A percentile compares a stretch with the other conserved stretches of the same genome.
These are phyloP conservation scores for Noturus placidus DNA, from an alignment of 2,113 vertebrate genomes.

Conservation along the genomic window DNA sequence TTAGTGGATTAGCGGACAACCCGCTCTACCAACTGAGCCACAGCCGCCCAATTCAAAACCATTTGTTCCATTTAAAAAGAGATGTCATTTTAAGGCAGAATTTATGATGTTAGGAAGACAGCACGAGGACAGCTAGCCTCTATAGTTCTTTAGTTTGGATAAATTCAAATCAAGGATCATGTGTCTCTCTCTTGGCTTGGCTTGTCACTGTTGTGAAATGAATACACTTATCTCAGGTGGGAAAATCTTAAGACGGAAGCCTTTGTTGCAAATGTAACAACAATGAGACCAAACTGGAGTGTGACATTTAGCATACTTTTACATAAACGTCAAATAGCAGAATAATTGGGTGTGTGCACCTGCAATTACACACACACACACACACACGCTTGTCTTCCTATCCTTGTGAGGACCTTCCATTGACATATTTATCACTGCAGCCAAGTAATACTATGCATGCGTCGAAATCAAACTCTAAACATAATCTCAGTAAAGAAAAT, in stretches of 20 bases:
- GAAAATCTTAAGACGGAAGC: not conserved
- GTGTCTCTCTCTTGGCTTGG: not conserved
- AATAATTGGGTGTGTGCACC: not conserved
- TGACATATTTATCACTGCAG: not conserved
- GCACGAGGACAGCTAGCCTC: not conserved
- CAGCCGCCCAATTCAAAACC: too few species aligned
- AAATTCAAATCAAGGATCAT: not conserved
- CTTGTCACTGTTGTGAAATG: not conserved
- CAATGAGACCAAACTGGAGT: slow-evolving; percentile 2
- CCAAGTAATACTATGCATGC: not conserved
- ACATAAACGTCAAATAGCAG: not conserved
- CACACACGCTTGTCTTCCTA: not conserved
- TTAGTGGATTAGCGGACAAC: too few species aligned
- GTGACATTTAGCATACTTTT: slow-evolving; percentile 2
- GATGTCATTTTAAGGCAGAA: not conserved
- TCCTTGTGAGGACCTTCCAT: not conserved
- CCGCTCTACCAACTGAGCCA: too few species aligned
- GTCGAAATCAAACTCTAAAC: not conserved
- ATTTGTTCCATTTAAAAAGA: not conserved
- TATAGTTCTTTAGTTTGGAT: not conserved
- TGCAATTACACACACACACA: not conserved
- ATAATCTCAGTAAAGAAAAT: not conserved
- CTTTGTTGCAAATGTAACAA: not conserved
- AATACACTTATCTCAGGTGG: not conserved
- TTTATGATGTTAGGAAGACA: too few species aligned